Conservation (phyloP, 2,888 invertebrate genomes). For the Lobophora halterata region DNA sequence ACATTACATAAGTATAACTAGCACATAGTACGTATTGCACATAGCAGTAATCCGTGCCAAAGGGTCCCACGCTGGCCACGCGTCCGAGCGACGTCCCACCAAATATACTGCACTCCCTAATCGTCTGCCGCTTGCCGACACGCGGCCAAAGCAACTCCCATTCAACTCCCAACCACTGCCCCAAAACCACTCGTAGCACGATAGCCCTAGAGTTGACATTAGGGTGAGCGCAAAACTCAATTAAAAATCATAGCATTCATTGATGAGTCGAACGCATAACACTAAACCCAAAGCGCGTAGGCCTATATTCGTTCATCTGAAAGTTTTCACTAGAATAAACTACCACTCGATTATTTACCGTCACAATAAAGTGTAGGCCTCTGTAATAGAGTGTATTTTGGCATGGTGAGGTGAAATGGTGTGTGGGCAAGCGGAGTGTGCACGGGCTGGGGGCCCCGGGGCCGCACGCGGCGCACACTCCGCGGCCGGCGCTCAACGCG, state of each 20-base stretch:
- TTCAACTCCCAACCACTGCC: constrained; percentile 4
- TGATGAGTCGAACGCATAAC: constrained; percentile 17
- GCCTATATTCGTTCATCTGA: constrained; percentile 17
- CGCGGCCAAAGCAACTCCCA: constrained; percentile 62
- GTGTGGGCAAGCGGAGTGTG: constrained; percentile 37
- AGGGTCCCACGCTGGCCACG: constrained; percentile 25
- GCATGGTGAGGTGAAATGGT: constrained; percentile 13
- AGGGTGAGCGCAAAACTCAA: constrained; percentile 19
- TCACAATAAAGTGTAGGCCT: constrained; percentile 13
- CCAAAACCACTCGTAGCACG: constrained; percentile 30
- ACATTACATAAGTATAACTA: too few species aligned
- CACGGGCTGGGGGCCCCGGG: constrained; percentile 46
- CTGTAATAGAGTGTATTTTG: constrained; percentile 32
- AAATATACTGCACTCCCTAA: constrained; percentile 68
- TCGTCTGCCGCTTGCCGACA: constrained; percentile 68
- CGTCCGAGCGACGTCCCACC: constrained; percentile 37
- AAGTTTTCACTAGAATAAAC: constrained; percentile 4
- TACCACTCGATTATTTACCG: not conserved
- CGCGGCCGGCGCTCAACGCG: constrained; percentile 69
- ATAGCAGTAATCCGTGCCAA: constrained; percentile 15
- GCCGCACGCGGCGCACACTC: constrained; percentile 76
- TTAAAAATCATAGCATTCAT: constrained; percentile 26
- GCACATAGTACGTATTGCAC: constrained; percentile 14
- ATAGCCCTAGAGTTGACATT: constrained; percentile 24
- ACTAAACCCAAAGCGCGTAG: constrained; percentile 10